Evolutionary conservation across 2,113 vertebrate species (phyloP).

Genomic region (Empidonax traillii): DNA sequence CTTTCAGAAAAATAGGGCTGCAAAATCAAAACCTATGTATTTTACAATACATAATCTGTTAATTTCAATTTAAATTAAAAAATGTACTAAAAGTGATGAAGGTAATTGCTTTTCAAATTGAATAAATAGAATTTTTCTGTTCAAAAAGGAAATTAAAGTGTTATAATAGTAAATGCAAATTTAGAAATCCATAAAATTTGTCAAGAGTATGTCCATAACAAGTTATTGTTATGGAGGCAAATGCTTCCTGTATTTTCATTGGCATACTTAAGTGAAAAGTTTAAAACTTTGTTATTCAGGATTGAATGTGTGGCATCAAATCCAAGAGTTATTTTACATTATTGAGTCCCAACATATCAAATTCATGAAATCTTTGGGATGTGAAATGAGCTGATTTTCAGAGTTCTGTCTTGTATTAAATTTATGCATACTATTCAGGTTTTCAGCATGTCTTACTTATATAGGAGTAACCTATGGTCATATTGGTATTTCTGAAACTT

Average conservation of each 20-base stretch:
- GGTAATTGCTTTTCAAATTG: background rate
- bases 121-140: background rate
- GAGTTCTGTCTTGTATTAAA: background rate
- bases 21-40: background rate
- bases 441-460: constrained; percentile 15
- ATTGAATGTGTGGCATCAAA: background rate
- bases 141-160: background rate
- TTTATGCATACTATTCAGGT: background rate
- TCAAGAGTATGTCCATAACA: background rate
- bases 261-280: background rate
- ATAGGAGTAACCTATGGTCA: background rate
- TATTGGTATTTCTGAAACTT: background rate
- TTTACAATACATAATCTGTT: background rate
- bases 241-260: background rate
- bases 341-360: background rate
- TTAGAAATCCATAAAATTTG: background rate
- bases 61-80: background rate
- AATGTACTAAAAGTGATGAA: background rate
- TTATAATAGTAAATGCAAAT: background rate
- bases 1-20: background rate
- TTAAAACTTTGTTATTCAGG: background rate
- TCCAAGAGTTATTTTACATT: background rate
- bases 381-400: background rate
- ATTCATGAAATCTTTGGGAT: background rate
- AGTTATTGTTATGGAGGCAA: background rate